Evolutionary conservation across 2,797 vertebrate species (phyloP), one percentile per base, ranked within the genome.

Genomic region (Acrocephalus scirpaceus): DNA sequence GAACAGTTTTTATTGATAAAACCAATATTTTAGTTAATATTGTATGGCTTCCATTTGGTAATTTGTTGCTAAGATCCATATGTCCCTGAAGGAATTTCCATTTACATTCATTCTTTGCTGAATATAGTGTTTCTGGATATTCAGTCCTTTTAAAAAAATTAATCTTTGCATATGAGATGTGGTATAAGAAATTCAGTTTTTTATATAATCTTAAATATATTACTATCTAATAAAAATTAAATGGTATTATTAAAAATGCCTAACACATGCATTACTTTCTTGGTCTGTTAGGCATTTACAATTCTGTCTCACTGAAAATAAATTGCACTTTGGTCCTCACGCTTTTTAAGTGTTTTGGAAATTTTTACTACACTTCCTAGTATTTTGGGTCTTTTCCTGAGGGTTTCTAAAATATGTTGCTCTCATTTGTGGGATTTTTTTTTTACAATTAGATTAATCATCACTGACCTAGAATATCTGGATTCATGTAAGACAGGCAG

Each of bases 221-320:
- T 90, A n/a, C 57, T 60, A 9, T 60, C n/a, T 83, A 77, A 86
- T 91, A 87, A 94, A 91, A 89, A 77, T 65, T 86, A 92, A 90
- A 90, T 87, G 6, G 7, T 90, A 79, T 76, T 77, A 67, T 79
- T 92, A 50, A 62, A 93, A 91, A 16, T 80, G 45, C 40, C 61
- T 74, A 91, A 70, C 13, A 67, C 19, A 65, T 34, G 38, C 26
- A 65, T 65, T 86, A 86, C 54, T 90, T 86, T 71, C 69, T 65
- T 65, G 22, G 6, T 80, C 76, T 77, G 19, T 78, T 69, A 81
- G 42, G n/a, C 25, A 65, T 79, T 90, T 88, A 61, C 16, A 92
- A 13, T 74, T 92, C 56, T 64, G 10, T 72, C 50, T 78, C 67
- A 47, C n/a, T 51, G 69, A 93, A 73, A 92, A 57, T n/a, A 82